These are phyloP conservation scores for Ericerus pela DNA, from an alignment of 1,140 invertebrate species.

Conservation along the genomic window DNA sequence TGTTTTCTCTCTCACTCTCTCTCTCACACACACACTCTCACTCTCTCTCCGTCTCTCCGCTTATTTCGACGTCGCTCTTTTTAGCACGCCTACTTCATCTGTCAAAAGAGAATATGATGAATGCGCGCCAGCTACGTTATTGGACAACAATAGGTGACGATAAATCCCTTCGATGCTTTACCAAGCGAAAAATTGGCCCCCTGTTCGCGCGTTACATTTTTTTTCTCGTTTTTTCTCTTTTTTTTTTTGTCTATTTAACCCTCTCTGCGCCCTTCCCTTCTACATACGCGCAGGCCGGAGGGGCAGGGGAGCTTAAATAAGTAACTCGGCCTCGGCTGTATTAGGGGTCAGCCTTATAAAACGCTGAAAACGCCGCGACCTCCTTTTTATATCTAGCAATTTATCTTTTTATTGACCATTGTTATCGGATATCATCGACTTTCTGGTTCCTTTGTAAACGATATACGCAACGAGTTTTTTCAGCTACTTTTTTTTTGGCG, in stretches of 20 bases:
- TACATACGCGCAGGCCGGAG: neutral
- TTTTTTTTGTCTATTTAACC: no score
- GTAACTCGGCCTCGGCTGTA: neutral
- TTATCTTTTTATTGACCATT: slow-evolving; percentile 10
- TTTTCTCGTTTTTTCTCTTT: no score
- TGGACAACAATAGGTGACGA: slow-evolving; percentile 10
- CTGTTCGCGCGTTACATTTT: slow-evolving; percentile 7
- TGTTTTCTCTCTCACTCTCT: no score
- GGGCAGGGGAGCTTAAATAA: neutral
- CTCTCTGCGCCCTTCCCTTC: neutral
- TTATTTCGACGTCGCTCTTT: neutral
- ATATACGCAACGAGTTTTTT: no score
- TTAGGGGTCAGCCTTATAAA: neutral
- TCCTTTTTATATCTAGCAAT: neutral
- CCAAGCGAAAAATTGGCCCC: slow-evolving; percentile 11
- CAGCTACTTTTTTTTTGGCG: no score
- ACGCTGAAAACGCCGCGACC: neutral
- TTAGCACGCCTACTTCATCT: slow-evolving; percentile 9
- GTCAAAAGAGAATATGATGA: slow-evolving; percentile 12
- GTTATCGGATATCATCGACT: slow-evolving; percentile 4
- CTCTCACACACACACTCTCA: no score
- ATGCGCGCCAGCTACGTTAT: slow-evolving; percentile 1
- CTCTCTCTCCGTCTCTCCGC: no score
- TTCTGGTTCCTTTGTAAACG: no score
- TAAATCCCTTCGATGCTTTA: slow-evolving; percentile 9